Evolutionary conservation across 2,113 vertebrate genomes (phyloP), one percentile per base, ranked within the genome.

Genomic region (Chroicocephalus ridibundus): DNA sequence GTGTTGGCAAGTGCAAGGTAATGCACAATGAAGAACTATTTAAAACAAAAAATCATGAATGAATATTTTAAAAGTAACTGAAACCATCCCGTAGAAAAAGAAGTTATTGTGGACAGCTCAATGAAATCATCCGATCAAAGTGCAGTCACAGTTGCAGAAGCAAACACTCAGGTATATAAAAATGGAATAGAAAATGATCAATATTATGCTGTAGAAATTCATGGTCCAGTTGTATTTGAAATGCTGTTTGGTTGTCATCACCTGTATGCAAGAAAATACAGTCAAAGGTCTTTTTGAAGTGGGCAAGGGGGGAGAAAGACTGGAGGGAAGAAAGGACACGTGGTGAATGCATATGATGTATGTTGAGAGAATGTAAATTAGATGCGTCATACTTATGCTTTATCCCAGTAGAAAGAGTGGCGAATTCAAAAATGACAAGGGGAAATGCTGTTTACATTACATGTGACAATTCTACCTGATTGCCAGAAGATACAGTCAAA

Each of bases 41-140:
- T 83, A 31, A 87, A 87, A n/a, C n/a, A 54, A 90, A 70, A 72
- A 82, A 52, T 34, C 4, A 12, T 52, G n/a, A 86, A 66, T 78
- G 6, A 58, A 2, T 76, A 51, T 81, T 87, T 93, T 24, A 3
- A 62, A 94, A 93, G 42, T 89, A 65, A 85, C 49, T 69, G 38
- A 79, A 96, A 84, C 40, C 11, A 70, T 6, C 3, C 40, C 47
- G 32, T 90, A 92, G 74, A 38, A 89, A 80, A 94, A 82, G 9
- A 93, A 81, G 91, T 95, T 97, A 82, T 97, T 97, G 96, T 97
- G 97, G 97, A 97, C 96, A 95, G 97, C 97, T 97, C 97, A 97
- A 97, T 97, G 84, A 95, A 96, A 94, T 31, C 15, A 51, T 85
- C 42, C 69, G 40, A 92, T 96, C 15, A 26, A 85, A 91, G 77